Evolutionary conservation across 2,113 vertebrate species (phyloP), one percentile per base, ranked within the genome.

Genomic region (Platysternon megacephalum): DNA sequence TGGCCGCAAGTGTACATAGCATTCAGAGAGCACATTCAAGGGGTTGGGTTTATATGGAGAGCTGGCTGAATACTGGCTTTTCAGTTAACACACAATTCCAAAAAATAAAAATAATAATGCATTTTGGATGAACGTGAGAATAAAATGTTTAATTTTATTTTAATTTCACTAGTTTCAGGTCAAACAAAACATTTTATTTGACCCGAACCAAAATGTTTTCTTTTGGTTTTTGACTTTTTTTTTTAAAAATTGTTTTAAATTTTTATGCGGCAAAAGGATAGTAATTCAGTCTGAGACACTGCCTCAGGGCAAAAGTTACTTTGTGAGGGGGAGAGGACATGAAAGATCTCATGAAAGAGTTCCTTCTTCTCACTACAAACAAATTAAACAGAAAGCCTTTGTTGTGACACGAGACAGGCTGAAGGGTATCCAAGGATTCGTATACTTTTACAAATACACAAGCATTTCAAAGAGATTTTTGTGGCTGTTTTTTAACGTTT

Each of bases 201-300:
- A 65, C 58, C 32, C 17, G 14, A 65, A 65, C 32, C 58, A 65
- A 61, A 65, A 65, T 65, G 61, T 16, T 65, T 65, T 58, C 56
- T 32, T 29, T 58, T 65, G 13, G 16, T 16, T 65, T 65, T 65
- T n/a, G 14, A 65, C 61, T n/a, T 35, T 61, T 35, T 61, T 79
- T 1, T 0, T 46, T 8, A 46, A 46, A 6, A 39, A 42, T 53
- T 4, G 1, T 26, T 61, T 4, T 0, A 22, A 74, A 8, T 35
- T 11, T 24, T 86, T 61, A 32, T 2, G 26, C 39, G 79, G 55
- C 11, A 8, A 61, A 21, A 74, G 3, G 21, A 79, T 49, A 79
- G 46, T 28, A 49, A 79, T 48, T 17, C 13, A 61, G 11, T n/a
- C 35, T 65, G 29, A 65, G 61, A 11, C 61, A 14, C 39, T 42